Conservation (phyloP, 2,113 vertebrate species). For the Pongo pygmaeus region DNA sequence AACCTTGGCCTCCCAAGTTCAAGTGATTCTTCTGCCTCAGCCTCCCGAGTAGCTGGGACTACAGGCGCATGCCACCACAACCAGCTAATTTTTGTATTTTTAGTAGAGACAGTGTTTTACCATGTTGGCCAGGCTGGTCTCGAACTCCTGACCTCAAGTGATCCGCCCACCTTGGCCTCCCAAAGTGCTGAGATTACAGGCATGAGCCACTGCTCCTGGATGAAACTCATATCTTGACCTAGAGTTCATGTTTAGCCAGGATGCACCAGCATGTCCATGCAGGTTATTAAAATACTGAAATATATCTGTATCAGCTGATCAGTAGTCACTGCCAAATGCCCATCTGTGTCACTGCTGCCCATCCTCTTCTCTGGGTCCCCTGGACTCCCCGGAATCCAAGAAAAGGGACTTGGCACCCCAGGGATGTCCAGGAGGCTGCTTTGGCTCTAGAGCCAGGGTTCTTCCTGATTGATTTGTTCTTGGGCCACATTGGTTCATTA, state of each 20-base stretch:
- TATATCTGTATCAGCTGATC: background rate
- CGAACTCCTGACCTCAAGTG: no score
- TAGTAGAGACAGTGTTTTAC: no score
- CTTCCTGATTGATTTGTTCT: background rate
- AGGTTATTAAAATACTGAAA: background rate
- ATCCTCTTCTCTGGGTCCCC: background rate
- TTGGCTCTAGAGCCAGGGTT: accelerated
- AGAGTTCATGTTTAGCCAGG: background rate
- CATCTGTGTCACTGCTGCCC: background rate
- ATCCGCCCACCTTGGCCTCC: no score
- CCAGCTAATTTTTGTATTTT: no score
- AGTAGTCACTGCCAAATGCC: background rate
- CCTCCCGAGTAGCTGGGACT: no score
- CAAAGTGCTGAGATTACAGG: no score
- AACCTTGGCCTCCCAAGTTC: no score
- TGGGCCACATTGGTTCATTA: background rate
- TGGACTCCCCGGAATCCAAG: background rate
- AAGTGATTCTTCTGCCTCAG: no score
- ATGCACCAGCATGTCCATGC: background rate
- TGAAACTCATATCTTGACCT: background rate
- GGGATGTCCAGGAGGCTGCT: background rate
- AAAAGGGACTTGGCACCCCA: background rate
- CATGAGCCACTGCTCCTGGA: no score
- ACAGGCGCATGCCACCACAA: no score
- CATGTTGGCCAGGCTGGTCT: no score